Evolutionary conservation across 2,797 vertebrate genomes (phyloP).

Genomic region (Scarus forsteni): DNA sequence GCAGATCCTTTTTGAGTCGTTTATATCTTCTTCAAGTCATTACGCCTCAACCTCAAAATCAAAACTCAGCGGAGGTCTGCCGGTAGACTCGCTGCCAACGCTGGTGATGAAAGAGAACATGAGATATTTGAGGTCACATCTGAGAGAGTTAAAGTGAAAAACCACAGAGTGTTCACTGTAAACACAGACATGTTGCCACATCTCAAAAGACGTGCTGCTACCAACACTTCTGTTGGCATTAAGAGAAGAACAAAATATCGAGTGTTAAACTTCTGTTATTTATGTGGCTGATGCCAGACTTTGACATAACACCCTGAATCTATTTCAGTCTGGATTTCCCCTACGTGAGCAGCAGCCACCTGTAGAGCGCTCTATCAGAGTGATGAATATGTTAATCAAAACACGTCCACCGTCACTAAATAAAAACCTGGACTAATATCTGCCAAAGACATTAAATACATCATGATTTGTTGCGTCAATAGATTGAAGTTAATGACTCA

Average conservation of each 20-base stretch:
- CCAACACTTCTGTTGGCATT: conserved; percentile 32
- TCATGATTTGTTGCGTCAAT: conserved; percentile 26
- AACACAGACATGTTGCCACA: conserved; percentile 53
- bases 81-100: conserved; percentile 44
- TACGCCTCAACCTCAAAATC: conserved; percentile 64
- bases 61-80: conserved; percentile 61
- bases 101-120: conserved; percentile 51
- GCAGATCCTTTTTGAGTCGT: conserved; percentile 61
- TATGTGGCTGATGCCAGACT: conserved; percentile 29
- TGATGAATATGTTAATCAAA: conserved; percentile 35
- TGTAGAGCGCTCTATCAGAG: conserved; percentile 16
- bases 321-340: conserved; percentile 26
- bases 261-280: conserved; percentile 26
- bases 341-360: conserved; percentile 30
- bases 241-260: conserved; percentile 23
- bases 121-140: conserved; percentile 50
- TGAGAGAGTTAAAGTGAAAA: conserved; percentile 42
- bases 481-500: conserved; percentile 7
- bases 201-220: conserved; percentile 25
- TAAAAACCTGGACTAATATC: conserved; percentile 16
- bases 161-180: conserved; percentile 34
- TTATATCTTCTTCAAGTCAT: conserved; percentile 61
- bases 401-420: conserved; percentile 6
- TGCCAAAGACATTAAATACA: conserved; percentile 25
- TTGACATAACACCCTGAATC: conserved; percentile 26